Conservation (phyloP, 2,888 invertebrate species). For the Galeopsomyia nigrocyanea region DNA sequence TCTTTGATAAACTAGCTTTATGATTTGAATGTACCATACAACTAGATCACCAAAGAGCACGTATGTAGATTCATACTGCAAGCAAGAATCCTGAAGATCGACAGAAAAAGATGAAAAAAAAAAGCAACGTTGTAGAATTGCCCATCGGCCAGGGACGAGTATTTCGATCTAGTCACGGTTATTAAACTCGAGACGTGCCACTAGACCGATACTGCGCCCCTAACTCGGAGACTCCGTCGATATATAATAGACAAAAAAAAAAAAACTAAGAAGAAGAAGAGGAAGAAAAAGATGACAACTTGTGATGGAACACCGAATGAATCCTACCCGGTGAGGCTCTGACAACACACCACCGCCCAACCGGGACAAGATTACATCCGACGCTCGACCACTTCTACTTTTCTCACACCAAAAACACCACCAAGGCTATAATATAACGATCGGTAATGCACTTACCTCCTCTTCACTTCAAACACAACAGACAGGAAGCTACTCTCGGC, state of each 20-base stretch:
- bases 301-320: slow-evolving; percentile 59
- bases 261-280: too few relatives aligned
- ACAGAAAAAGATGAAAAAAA: too few relatives aligned
- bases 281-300: not conserved
- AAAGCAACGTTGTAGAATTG: slow-evolving; percentile 7
- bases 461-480: too few relatives aligned
- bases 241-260: too few relatives aligned
- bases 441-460: too few relatives aligned
- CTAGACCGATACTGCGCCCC: slow-evolving; percentile 63
- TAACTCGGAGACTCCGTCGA: slow-evolving; percentile 18
- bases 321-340: slow-evolving; percentile 67
- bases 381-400: slow-evolving; percentile 43
- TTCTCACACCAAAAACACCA: too few relatives aligned
- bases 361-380: slow-evolving; percentile 61
- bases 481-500: too few relatives aligned
- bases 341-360: slow-evolving; percentile 49
- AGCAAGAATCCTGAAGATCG: too few relatives aligned
- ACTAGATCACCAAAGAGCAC: slow-evolving; percentile 74
- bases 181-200: slow-evolving; percentile 54
- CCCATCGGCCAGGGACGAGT: slow-evolving; percentile 62
- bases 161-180: slow-evolving; percentile 70
- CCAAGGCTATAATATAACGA: too few relatives aligned
- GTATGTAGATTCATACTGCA: slow-evolving; percentile 55
- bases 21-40: slow-evolving; percentile 68
- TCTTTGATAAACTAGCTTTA: slow-evolving; percentile 69